These are phyloP conservation scores for Apocrypta bakeri DNA, from an alignment of 1,140 invertebrate genomes.

Conservation along the genomic window DNA sequence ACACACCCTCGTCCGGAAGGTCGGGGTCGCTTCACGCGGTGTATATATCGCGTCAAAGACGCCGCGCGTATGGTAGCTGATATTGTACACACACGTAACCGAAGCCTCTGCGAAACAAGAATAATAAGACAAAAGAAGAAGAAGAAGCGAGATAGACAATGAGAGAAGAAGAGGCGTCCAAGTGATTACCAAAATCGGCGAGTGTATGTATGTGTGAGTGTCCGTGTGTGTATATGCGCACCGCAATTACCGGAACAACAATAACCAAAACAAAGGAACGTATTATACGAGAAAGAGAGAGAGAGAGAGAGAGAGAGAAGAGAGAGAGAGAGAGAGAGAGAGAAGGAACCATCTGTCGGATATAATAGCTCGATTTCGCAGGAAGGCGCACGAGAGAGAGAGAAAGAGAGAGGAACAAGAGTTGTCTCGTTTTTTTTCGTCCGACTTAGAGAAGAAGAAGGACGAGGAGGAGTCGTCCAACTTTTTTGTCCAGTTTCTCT, in stretches of 20 bases:
- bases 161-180: slow-evolving; percentile 55
- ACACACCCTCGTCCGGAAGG: neutral
- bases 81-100: neutral
- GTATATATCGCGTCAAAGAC: slow-evolving; percentile 65
- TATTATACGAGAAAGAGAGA: slow-evolving; percentile 54
- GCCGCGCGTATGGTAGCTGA: slow-evolving; percentile 57
- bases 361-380: slow-evolving; percentile 63
- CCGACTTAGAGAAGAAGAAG: slow-evolving; percentile 34
- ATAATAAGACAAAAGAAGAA: neutral
- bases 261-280: slow-evolving; percentile 67
- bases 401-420: neutral
- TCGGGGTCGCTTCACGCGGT: neutral
- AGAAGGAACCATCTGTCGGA: slow-evolving; percentile 66
- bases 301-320: too few relatives aligned
- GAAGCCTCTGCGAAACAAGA: neutral
- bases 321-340: slow-evolving; percentile 24
- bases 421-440: slow-evolving; percentile 22
- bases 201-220: slow-evolving; percentile 56
- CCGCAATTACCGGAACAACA: slow-evolving; percentile 71
- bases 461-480: slow-evolving; percentile 22
- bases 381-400: slow-evolving; percentile 42
- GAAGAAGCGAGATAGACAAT: slow-evolving; percentile 46
- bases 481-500: slow-evolving; percentile 35
- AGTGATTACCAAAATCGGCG: slow-evolving; percentile 69
- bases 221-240: slow-evolving; percentile 4